Evolutionary conservation across 1,140 invertebrate species (phyloP).

Genomic region (Drosophila tsacasi): DNA sequence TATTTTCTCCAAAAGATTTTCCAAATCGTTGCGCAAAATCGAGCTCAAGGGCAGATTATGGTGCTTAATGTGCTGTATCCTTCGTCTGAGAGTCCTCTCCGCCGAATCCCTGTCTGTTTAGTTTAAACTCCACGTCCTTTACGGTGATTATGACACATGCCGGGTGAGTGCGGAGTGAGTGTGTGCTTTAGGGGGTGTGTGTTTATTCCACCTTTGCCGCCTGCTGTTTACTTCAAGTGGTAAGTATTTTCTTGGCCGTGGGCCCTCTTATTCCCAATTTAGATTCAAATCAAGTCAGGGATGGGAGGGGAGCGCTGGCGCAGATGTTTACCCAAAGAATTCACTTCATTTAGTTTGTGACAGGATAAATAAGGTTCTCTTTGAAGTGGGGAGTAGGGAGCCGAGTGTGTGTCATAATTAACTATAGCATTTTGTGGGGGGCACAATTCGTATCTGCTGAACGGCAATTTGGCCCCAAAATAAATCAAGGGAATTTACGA

Average conservation of each 20-base stretch:
- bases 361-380: constrained; percentile 50
- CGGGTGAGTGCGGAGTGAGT: background rate
- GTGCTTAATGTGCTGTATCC: constrained; percentile 45
- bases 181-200: constrained; percentile 6
- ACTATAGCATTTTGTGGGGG: constrained; percentile 35
- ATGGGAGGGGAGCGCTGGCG: constrained; percentile 15
- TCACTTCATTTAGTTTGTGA: constrained; percentile 78
- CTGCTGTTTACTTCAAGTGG: constrained; percentile 46
- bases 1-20: constrained; percentile 77
- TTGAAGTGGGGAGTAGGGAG: constrained; percentile 49
- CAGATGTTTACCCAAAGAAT: constrained; percentile 76
- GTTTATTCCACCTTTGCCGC: constrained; percentile 34
- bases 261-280: constrained; percentile 71
- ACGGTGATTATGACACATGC: constrained; percentile 79
- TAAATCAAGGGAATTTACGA: constrained; percentile 54
- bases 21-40: constrained; percentile 78
- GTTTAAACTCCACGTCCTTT: constrained; percentile 79
- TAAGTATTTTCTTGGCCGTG: constrained; percentile 14
- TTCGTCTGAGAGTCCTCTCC: constrained; percentile 1
- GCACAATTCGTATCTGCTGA: constrained; percentile 27
- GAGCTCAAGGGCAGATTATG: constrained; percentile 62
- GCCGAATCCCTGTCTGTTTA: constrained; percentile 66
- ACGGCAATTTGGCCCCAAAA: constrained; percentile 32
- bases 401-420: constrained; percentile 67
- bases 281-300: constrained; percentile 47